Evolutionary conservation across 92 coral and sea anemone genomes (phyloP).

Genomic region (Micromussa lordhowensis): DNA sequence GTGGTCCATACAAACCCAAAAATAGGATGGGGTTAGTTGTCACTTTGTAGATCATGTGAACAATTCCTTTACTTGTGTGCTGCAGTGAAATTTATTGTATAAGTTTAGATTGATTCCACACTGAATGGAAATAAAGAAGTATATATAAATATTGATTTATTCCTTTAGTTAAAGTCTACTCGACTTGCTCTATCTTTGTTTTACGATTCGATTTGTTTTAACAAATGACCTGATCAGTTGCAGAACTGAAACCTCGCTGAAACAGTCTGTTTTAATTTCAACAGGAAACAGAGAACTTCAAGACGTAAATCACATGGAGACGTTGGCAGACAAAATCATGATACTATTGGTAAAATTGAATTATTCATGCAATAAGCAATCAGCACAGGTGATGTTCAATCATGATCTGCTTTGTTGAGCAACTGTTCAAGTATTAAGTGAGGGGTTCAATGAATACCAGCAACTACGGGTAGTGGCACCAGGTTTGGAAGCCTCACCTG

Average conservation of each 20-base stretch:
- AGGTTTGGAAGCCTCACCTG: no score
- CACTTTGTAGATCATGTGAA: background rate
- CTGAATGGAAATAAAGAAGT: background rate
- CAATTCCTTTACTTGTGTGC: background rate
- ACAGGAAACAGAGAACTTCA: constrained; percentile 28
- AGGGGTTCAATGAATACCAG: no score
- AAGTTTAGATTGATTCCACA: no score
- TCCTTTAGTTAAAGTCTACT: no score
- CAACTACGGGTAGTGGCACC: no score
- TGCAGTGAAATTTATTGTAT: background rate
- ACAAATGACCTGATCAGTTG: background rate
- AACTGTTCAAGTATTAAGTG: background rate
- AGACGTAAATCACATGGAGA: background rate
- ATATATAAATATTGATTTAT: no score
- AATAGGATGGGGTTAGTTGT: background rate
- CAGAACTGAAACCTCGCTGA: background rate
- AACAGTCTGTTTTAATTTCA: background rate
- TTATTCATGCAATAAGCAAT: no score
- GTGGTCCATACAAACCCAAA: constrained; percentile 20
- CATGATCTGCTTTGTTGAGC: background rate
- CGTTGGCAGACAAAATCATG: constrained; percentile 32
- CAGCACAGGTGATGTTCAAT: background rate
- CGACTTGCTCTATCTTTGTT: no score
- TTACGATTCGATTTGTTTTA: background rate
- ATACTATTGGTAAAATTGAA: constrained; percentile 16